These are phyloP conservation scores for Temnothorax unifasciatus DNA, from an alignment of 2,888 invertebrate species.

Conservation along the genomic window DNA sequence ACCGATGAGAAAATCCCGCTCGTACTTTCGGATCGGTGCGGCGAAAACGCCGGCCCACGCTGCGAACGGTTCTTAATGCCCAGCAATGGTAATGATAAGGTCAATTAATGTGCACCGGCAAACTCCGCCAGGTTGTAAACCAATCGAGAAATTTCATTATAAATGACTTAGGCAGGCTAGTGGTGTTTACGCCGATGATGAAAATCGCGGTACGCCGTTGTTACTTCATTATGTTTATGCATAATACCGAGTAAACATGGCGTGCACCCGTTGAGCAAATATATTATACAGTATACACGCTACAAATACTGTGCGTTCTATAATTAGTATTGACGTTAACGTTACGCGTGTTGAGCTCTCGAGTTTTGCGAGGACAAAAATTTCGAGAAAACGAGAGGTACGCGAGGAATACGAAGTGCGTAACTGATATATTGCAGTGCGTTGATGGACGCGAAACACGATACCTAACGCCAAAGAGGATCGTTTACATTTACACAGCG, in stretches of 20 bases:
- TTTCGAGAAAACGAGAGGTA: neutral
- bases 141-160: constrained; percentile 33
- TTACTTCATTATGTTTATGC: constrained; percentile 3
- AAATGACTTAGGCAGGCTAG: neutral
- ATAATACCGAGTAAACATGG: neutral
- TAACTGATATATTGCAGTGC: constrained; percentile 2
- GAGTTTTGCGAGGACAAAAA: constrained; percentile 6
- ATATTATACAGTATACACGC: neutral
- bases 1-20: constrained; percentile 36
- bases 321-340: constrained; percentile 1
- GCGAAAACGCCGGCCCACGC: neutral
- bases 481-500: constrained; percentile 46
- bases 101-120: constrained; percentile 27
- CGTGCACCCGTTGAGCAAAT: neutral
- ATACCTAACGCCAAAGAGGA: constrained; percentile 36
- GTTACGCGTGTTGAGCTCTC: neutral
- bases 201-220: neutral
- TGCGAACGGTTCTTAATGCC: constrained; percentile 20
- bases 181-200: constrained; percentile 2
- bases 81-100: constrained; percentile 7
- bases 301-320: neutral
- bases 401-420: neutral
- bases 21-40: constrained; percentile 34
- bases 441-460: constrained; percentile 12
- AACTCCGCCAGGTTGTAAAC: neutral